These are phyloP conservation scores for Lamprotornis superbus DNA, from an alignment of 2,113 vertebrate genomes.

Conservation along the genomic window DNA sequence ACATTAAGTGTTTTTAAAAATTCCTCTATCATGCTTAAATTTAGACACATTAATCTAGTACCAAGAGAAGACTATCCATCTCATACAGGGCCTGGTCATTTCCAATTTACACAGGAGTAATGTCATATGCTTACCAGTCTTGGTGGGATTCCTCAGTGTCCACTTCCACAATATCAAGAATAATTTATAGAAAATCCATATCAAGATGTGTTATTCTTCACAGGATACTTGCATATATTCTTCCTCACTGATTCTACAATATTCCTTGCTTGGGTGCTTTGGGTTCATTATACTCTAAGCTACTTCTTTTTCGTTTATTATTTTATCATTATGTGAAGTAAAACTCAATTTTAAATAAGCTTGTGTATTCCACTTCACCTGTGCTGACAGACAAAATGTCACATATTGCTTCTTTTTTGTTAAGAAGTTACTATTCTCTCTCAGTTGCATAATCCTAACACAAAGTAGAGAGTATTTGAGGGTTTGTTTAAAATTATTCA, in stretches of 20 bases:
- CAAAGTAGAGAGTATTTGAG: slow-evolving; percentile 72
- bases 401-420: slow-evolving; percentile 36
- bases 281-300: not conserved
- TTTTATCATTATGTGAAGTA: not conserved
- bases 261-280: not conserved
- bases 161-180: not conserved
- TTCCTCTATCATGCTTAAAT: not conserved
- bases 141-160: not conserved
- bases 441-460: slow-evolving; percentile 65
- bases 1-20: not conserved
- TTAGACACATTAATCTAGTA: not conserved
- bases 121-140: not conserved
- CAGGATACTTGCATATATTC: not conserved
- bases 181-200: not conserved
- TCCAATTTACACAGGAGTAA: not conserved
- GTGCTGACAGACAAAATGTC: slow-evolving; percentile 74
- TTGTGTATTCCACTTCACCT: slow-evolving; percentile 68
- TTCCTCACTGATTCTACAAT: not conserved
- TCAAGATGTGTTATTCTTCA: not conserved
- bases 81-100: not conserved
- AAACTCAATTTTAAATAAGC: slow-evolving; percentile 34
- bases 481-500: slow-evolving; percentile 69
- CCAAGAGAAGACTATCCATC: not conserved
- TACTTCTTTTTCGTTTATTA: slow-evolving; percentile 2
- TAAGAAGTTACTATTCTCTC: slow-evolving; percentile 52